Evolutionary conservation across 2,888 invertebrate species (phyloP), one percentile per base, ranked within the genome.

Genomic region (Idaea dimidiata): DNA sequence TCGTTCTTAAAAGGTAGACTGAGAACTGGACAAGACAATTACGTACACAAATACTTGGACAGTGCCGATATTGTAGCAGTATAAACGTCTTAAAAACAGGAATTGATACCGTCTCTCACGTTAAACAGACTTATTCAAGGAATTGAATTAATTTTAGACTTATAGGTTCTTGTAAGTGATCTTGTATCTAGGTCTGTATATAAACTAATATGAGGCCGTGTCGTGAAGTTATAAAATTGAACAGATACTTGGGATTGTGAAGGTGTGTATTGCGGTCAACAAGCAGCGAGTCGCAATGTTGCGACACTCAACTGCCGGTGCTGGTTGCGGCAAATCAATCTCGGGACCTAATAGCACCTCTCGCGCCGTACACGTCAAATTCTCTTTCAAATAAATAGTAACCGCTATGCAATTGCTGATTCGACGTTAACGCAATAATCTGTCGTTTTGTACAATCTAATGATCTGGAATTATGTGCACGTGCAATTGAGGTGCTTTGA

Each of bases 321-420:
- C 78, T 78, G 74, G 83, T 86, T 87, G 84, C 84, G 83, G 81
- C 83, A 85, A 88, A 88, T 89, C 88, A 86, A 87, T 87, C 87
- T 84, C 71, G 73, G 73, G 68, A 76, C 69, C 80, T 86, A 85
- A 87, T 86, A 80, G 78, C 78, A 82, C 81, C 81, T 82, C 81
- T 82, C 81, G 77, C 63, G 66, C 65, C 75, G 10, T 16, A 70
- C 74, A 72, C 68, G 77, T 74, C 70, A 77, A 79, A 77, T 81
- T 77, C 74, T 79, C 69, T 70, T 78, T 72, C 69, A 72, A 73
- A 77, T 79, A 76, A 73, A 67, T 71, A 75, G 73, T 71, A 69
- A 69, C 72, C 67, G 71, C 73, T 72, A 75, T 70, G 71, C 69
- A 61, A 66, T 62, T 72, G 68, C 70, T 75, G 73, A 71, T 72